Evolutionary conservation across 2,113 vertebrate species (phyloP).

Genomic region (Ondatra zibethicus): DNA sequence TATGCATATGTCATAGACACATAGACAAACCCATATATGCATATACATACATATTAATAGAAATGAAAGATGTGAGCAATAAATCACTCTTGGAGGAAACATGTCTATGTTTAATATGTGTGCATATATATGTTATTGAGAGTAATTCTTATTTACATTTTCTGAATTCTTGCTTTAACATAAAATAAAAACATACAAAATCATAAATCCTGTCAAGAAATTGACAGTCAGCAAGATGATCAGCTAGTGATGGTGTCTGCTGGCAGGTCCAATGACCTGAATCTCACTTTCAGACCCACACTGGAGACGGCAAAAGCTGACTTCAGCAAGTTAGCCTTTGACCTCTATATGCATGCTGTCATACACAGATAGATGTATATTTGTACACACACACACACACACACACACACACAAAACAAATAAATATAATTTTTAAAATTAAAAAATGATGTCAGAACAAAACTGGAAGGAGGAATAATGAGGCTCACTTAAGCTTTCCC

Average conservation of each 20-base stretch:
- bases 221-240: neutral
- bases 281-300: neutral
- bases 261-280: neutral
- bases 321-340: neutral
- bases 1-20: neutral
- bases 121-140: neutral
- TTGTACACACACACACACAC: neutral
- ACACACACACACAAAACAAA: neutral
- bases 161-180: neutral
- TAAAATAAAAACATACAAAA: constrained; percentile 26
- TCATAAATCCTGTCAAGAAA: neutral
- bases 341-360: neutral
- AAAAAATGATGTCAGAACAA: neutral
- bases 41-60: neutral
- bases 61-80: neutral
- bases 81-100: neutral
- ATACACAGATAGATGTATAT: neutral
- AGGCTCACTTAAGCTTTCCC: neutral
- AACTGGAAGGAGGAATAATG: neutral
- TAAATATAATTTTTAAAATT: neutral
- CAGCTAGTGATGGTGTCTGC: neutral
- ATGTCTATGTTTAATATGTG: neutral
- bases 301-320: neutral
- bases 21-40: neutral
- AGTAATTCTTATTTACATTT: constrained; percentile 14